Evolutionary conservation across 2,888 invertebrate genomes (phyloP).

Genomic region (Cheilosia impressa): DNA sequence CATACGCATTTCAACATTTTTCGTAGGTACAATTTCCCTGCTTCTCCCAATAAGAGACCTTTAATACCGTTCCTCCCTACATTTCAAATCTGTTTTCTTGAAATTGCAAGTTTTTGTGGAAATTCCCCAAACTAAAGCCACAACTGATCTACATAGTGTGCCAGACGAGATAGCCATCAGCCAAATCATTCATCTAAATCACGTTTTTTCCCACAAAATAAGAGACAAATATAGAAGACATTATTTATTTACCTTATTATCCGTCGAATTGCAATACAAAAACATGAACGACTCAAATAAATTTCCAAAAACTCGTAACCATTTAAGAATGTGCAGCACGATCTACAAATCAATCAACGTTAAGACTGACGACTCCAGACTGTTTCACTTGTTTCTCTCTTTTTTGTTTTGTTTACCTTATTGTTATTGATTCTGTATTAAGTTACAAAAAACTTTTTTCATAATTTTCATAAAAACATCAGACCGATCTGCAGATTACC

Average conservation of each 20-base stretch:
- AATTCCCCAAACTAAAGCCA: neutral
- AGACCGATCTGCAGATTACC: conserved; percentile 25
- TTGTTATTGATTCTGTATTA: conserved; percentile 56
- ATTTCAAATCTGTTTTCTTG: neutral
- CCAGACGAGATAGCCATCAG: conserved; percentile 2
- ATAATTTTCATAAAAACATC: conserved; percentile 43
- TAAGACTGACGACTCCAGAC: conserved; percentile 52
- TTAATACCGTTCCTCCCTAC: too few relatives aligned
- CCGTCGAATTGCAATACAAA: conserved; percentile 55
- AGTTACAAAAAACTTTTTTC: conserved; percentile 32
- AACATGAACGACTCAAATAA: conserved; percentile 56
- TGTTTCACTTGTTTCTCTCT: conserved; percentile 42
- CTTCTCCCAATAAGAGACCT: too few relatives aligned
- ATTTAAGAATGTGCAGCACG: conserved; percentile 74
- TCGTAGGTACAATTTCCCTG: too few relatives aligned
- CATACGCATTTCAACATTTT: too few relatives aligned
- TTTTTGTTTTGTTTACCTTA: conserved; percentile 19
- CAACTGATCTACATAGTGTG: conserved; percentile 3
- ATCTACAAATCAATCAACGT: conserved; percentile 73
- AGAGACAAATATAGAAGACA: conserved; percentile 16
- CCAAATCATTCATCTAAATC: conserved; percentile 64
- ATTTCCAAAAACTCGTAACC: conserved; percentile 73
- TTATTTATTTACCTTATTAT: conserved; percentile 65
- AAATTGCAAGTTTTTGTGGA: neutral
- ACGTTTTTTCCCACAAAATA: conserved; percentile 41